These are phyloP conservation scores for Caenorhabditis sinica DNA, from an alignment of 2,888 invertebrate genomes.

Conservation along the genomic window DNA sequence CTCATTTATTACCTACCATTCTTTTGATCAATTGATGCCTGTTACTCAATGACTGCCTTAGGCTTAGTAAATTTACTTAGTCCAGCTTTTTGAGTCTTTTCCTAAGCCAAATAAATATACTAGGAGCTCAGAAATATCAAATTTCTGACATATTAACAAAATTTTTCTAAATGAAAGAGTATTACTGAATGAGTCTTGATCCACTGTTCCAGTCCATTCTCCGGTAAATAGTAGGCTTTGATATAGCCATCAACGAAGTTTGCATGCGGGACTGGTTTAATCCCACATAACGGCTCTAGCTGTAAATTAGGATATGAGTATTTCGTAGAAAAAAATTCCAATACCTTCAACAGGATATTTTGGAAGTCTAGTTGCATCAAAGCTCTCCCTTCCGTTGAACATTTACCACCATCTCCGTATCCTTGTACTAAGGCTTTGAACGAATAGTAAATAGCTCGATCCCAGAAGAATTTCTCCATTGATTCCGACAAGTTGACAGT, in stretches of 20 bases:
- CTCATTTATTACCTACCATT: too few species aligned
- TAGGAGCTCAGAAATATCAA: too few species aligned
- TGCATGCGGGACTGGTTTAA: constrained; percentile 90
- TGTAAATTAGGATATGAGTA: constrained; percentile 10
- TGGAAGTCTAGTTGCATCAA: constrained; percentile 98
- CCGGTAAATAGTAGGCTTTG: constrained; percentile 96
- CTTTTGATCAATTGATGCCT: too few species aligned
- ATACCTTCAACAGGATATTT: constrained; percentile 91
- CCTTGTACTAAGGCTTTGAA: constrained; percentile 94
- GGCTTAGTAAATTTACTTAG: too few species aligned
- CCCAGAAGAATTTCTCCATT: constrained; percentile 88
- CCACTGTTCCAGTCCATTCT: constrained; percentile 93
- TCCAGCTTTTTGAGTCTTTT: too few species aligned
- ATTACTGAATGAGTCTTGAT: constrained; percentile 89
- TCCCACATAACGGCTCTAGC: constrained; percentile 90
- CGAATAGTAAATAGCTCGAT: constrained; percentile 91
- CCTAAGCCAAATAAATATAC: too few species aligned
- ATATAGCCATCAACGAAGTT: constrained; percentile 95
- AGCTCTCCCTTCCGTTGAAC: constrained; percentile 96
- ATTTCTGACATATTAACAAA: too few species aligned
- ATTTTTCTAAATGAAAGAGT: constrained; percentile 39
- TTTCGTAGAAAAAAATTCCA: neutral
- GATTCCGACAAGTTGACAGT: constrained; percentile 44
- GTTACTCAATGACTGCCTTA: too few species aligned
- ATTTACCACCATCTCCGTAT: constrained; percentile 91